Evolutionary conservation across 2,113 vertebrate genomes (phyloP), one percentile per base, ranked within the genome.

Genomic region (Lepus timidus): DNA sequence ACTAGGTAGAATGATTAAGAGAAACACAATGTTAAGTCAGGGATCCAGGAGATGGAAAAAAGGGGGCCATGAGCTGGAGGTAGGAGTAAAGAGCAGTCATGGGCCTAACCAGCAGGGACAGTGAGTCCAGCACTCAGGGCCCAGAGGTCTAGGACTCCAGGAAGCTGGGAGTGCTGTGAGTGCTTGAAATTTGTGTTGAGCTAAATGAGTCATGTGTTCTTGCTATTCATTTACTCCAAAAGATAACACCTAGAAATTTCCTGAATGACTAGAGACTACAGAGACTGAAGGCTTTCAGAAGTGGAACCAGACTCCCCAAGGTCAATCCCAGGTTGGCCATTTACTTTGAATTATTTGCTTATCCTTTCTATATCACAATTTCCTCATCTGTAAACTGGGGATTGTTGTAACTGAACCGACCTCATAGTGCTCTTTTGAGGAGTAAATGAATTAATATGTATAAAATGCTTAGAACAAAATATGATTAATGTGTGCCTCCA

Each of bases 121-220:
- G 44, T 25, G 33, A 91, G 49, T 82, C 12, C 31, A 62, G 62
- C 39, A 7, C 52, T 80, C n/a, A 22, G 62, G 52, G 74, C 14
- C 23, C 12, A 75, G 61, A 44, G 14, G 3, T 73, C 33, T 85
- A 49, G 44, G 31, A 49, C 65, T 44, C 70, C 58, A 65, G 51
- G 52, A 51, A 61, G 31, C 68, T 74, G 65, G 20, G 13, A 36
- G 8, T 61, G 10, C 39, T 85, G 76, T 39, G 6, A 31, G 13
- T 80, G 52, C 23, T 82, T 89, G 64, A 74, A 49, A 85, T 31
- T 29, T 55, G 29, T 64, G 39, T 79, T 76, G 68, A 81, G 29
- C 71, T 83, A 64, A 84, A 39, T 93, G 75, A 92, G 68, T 89
- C 89, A 76, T 87, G 29, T 76, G 25, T 58, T 62, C 39, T 29